Evolutionary conservation across 2,113 vertebrate genomes (phyloP), one percentile per base, ranked within the genome.

Genomic region (Salvelinus alpinus): DNA sequence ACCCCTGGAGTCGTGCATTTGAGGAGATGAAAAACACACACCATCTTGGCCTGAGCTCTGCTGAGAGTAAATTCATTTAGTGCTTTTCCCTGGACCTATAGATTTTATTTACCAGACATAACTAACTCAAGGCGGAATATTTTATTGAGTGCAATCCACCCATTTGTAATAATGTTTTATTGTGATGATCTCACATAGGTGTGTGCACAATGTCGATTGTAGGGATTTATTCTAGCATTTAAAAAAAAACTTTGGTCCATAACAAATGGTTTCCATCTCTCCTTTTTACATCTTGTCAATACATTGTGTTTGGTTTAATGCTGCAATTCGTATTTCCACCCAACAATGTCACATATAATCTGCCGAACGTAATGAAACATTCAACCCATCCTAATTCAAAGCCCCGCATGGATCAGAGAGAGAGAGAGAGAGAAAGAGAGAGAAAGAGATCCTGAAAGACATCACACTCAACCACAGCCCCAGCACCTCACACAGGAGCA

Each of bases 351-450:
- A 54, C 51, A 54, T 14, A 54, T 18, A 18, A 54, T 18, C 5
- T 14, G 14, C 51, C 14, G 51, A 54, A 4, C 51, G 16, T 18
- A 54, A 54, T 54, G 16, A 54, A 54, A 54, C 51, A 54, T 54
- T 54, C 13, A 14, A 18, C 14, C 51, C 1, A 54, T 18, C 51
- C 5, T 54, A 54, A 54, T 54, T 54, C 3, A 54, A 18, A 54
- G 51, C 16, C 5, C 51, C 18, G 3, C 51, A 18, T 54, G 38
- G 34, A 44, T 71, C 24, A 81, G 60, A 75, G 69, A 71, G 64
- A 20, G 29, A 54, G 74, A 64, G 77, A 64, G 70, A 0, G 51
- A 82, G 80, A n/a, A 3, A 80, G 12, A 11, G 12, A 13, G 13
- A 51, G 48, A 51, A 0, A 51, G 48, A 38, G 34, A 8, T 7